Base-by-base conservation (phyloP, 2,888 invertebrate genomes). In the Dendrolimus pini region DNA sequence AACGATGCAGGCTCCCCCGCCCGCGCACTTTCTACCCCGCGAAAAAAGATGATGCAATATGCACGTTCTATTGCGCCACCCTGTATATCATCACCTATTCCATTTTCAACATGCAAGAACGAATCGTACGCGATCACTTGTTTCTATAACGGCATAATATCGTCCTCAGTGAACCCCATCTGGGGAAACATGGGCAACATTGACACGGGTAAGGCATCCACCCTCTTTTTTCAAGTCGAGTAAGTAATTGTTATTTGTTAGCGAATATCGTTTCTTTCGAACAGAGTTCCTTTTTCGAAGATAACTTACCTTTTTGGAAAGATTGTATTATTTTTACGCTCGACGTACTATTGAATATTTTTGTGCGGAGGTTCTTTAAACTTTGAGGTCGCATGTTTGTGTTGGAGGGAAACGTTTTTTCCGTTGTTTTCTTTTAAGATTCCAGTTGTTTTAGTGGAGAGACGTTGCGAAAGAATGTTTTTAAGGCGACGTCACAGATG, bases 211-310 rank as follows among this genome's bases (percentile, higher is more conserved):
- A 57, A 61, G 61, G 65, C 60, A 59, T 64, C 65, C 65, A 60
- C 66, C 66, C 66, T 47, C 47, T 67, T 58, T 70, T 70, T 70
- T 70, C 70, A 64, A 69, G 68, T 69, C 58, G 63, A 68, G 66
- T 70, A 69, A 74, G 70, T 75, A 71, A 76, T 77, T 74, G 72
- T 76, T 72, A 73, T 74, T 75, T 74, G 69, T 68, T 64, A 60
- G 62, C 59, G 68, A 69, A 68, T 68, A 72, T 73, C 68, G 73
- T 65, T 67, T 67, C 66, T 67, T 64, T 59, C 61, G 67, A 65
- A 68, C 69, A 71, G 67, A 66, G 62, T 66, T 65, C 67, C 66
- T 61, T 55, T 60, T 63, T 64, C 57, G 54, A 55, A 70, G 72
- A 69, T 71, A 74, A 70, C 66, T 60, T 62, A 69, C 66, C 69